These are phyloP conservation scores for Vidua chalybeata DNA, from an alignment of 2,113 vertebrate genomes.

Conservation along the genomic window DNA sequence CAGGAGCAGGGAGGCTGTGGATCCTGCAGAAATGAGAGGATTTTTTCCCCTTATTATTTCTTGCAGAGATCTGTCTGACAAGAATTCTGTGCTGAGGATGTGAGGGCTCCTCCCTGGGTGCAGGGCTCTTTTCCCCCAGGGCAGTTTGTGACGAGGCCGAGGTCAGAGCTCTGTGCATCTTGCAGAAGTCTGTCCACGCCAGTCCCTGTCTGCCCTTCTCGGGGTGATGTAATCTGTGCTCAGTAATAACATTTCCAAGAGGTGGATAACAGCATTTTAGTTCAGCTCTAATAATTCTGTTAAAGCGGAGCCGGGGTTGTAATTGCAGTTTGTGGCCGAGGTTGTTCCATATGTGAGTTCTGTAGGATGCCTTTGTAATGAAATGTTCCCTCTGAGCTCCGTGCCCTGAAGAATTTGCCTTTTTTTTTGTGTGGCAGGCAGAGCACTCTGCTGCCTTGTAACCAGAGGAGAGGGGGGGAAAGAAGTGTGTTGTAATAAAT, in stretches of 20 bases:
- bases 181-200: neutral
- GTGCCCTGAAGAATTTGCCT: conserved; percentile 5
- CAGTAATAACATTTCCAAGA: conserved; percentile 7
- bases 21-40: rapidly evolving
- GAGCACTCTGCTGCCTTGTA: neutral
- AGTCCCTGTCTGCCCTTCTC: neutral
- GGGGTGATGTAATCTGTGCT: neutral
- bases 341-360: conserved; percentile 23
- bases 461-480: neutral
- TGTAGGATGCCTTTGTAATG: conserved; percentile 1
- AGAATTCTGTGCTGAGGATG: neutral
- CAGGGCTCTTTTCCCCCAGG: too few species aligned
- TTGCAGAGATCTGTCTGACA: neutral
- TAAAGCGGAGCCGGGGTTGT: conserved; percentile 24
- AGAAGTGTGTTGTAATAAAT: neutral
- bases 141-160: neutral
- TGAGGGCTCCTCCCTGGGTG: neutral
- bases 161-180: neutral
- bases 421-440: neutral
- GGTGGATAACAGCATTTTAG: conserved; percentile 40
- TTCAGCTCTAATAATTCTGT: conserved; percentile 66
- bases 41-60: neutral
- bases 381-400: conserved; percentile 4
- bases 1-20: neutral
- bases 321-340: conserved; percentile 7